Percentiles rank a stretch among this genome's conserved stretches.
Conservation (phyloP, 2,797 vertebrate genomes). For the Gallinago nigripennis region DNA sequence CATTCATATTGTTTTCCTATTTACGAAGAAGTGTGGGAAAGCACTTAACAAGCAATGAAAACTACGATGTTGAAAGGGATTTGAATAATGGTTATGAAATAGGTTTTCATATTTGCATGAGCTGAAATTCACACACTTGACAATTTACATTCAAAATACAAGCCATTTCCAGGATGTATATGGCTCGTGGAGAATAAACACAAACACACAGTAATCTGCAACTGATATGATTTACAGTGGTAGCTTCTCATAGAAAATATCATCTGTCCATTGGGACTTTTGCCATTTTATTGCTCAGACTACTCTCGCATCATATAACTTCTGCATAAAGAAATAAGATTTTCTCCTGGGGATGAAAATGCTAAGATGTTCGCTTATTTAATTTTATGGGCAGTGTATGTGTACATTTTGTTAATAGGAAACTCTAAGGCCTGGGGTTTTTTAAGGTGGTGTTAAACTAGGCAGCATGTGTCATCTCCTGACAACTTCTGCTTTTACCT, state of each 20-base stretch:
- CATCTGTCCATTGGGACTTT: conserved; percentile 8
- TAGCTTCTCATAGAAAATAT: conserved; percentile 9
- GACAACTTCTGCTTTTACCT: background rate
- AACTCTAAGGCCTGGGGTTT: background rate
- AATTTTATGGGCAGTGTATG: background rate
- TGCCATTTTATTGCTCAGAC: conserved; percentile 30
- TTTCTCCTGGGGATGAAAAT: conserved; percentile 10
- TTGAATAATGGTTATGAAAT: conserved; percentile 19
- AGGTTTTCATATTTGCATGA: conserved; percentile 10
- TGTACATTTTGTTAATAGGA: background rate
- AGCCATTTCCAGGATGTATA: background rate
- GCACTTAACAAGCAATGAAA: conserved; percentile 13
- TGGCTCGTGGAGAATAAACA: background rate
- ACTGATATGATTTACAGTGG: background rate
- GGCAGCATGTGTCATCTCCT: background rate
- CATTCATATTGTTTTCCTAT: conserved; percentile 3
- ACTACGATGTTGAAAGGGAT: background rate
- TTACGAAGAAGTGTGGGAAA: background rate
- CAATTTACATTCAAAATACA: conserved; percentile 11
- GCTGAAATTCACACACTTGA: conserved; percentile 15
- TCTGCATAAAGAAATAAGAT: background rate
- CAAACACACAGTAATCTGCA: background rate
- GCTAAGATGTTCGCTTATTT: background rate
- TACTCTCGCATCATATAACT: background rate
- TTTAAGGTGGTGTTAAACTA: background rate